Base-by-base conservation (phyloP, 2,113 vertebrate species). In the Dasyornis broadbenti region DNA sequence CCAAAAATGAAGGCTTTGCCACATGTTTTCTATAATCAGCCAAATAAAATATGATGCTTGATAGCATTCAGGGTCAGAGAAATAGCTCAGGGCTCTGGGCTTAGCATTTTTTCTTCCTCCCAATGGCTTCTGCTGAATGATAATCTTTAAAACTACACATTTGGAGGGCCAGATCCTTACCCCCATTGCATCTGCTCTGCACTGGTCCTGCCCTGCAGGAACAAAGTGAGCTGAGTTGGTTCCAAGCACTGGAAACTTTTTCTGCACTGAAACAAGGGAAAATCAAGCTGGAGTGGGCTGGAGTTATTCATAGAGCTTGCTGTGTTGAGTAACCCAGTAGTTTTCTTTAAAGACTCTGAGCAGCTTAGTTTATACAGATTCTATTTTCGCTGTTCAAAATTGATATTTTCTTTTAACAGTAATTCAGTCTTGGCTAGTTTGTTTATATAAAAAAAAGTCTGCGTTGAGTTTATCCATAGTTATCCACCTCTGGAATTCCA, bases 21-120 rank as follows among this genome's bases (percentile, higher is more conserved):
- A 90, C 76, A 80, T 82, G n/a, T 87, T 90, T 86, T 75, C 49
- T 68, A 3, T 81, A 77, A 68, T 13, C 4, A 13, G 82, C 94
- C 89, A 96, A 96, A 75, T 73, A 65, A 94, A 96, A 96, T 78
- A 94, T 79, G 88, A 75, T 90, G 57, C 53, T 86, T 87, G 77
- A 73, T 90, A 82, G 65, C 47, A 57, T 82, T 95, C 16, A 33
- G 44, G 44, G 33, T 45, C 63, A 92, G 72, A 64, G 45, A 86
- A 94, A n/a, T 66, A 86, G 89, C 72, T 92, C 7, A 10, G 53
- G 53, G n/a, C 49, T 83, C 59, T 72, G 71, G 37, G 47, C 31
- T 86, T 75, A 69, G 76, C 63, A 49, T 81, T 90, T 93, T 87
- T 92, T 40, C 37, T 78, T 89, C 71, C 42, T 94, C 40, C n/a